phyloP scores from a whole-genome alignment of 2,888 invertebrate species.

The Drosophila dives region DNA sequence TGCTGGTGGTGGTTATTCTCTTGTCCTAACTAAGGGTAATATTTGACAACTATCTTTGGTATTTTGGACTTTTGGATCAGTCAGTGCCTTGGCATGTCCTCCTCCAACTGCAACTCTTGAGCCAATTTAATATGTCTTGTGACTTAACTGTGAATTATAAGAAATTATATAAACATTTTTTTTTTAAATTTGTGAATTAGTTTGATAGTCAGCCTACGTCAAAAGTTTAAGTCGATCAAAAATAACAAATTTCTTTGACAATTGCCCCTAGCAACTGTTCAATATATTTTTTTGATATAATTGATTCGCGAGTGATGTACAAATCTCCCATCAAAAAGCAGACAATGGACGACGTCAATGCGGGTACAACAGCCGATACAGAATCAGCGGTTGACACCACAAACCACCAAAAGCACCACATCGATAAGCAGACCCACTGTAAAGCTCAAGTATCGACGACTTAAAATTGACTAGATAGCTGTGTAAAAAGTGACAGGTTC shows the following conservation, averaged over 20 bases:
- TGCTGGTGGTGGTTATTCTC: conserved; percentile 4
- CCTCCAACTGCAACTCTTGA: conserved; percentile 28
- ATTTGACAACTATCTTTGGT: conserved; percentile 38
- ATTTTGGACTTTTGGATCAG: conserved; percentile 19
- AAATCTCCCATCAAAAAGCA: conserved; percentile 49
- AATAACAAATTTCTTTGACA: conserved; percentile 12
- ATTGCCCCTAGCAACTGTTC: conserved; percentile 52
- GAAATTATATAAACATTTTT: conserved; percentile 22
- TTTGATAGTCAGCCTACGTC: conserved; percentile 15
- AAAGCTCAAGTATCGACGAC: conserved; percentile 56
- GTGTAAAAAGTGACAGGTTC: conserved; percentile 52
- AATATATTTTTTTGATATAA: conserved; percentile 27
- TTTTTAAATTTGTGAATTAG: conserved; percentile 15
- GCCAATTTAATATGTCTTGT: conserved; percentile 14
- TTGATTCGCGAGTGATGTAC: conserved; percentile 51
- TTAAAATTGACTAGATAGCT: conserved; percentile 48
- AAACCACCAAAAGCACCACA: conserved; percentile 4
- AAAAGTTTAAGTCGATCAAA: conserved; percentile 16
- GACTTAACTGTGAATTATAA: conserved; percentile 19
- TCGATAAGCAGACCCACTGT: conserved; percentile 65
- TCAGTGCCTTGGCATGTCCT: conserved; percentile 56
- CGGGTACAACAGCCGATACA: conserved; percentile 37
- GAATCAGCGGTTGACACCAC: conserved; percentile 4
- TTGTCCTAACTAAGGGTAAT: conserved; percentile 5
- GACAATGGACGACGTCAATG: conserved; percentile 39